Base-by-base conservation (phyloP, 37 sponge, comb jelly and placozoan genomes). In the Aplysina aerophoba region DNA sequence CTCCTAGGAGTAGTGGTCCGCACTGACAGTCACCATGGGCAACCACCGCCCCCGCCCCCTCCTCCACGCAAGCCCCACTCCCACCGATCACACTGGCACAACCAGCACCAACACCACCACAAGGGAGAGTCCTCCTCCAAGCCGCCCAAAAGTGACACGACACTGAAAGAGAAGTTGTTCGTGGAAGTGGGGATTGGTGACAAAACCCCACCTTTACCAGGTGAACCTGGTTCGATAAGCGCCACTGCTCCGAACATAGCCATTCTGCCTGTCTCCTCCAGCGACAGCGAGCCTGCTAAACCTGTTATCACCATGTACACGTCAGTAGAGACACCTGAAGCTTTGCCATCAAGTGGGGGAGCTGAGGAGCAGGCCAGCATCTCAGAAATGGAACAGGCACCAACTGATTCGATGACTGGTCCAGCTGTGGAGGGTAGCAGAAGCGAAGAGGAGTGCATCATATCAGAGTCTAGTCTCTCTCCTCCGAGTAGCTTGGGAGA, bases 1-100 rank as follows among this genome's bases (percentile, higher is more conserved):
- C 33, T 89, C 33, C 72, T 93, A 0, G 89, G 87, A 15, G 85
- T 93, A 15, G 87, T 93, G 20, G 90, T 89, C 1, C 84, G 85
- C 15, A 81, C 84, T 65, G 78, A 67, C 37, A 31, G 19, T 20
- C 62, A 50, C 15, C 57, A 40, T 8, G n/a, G 22, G 13, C 54
- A 62, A 33, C 73, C 19, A 62, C 63, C 33, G 37, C 58, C 80
- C 22, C 68, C 57, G 28, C 40, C 54, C 20, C 44, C 54, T 25
- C 37, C 21, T n/a, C 21, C 78, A 19, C 41, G 54, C 37, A 15
- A 39, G 1, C n/a, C 39, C 44, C 24, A 59, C 65, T 21, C 31
- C 36, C 54, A 20, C 80, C 0, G 44, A 41, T 17, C 68, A 83
- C 56, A 78, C 55, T 37, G 44, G 33, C 17, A 31, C 21, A 16